Conservation (phyloP, 2,888 invertebrate species). For the Bugulina stolonifera region DNA sequence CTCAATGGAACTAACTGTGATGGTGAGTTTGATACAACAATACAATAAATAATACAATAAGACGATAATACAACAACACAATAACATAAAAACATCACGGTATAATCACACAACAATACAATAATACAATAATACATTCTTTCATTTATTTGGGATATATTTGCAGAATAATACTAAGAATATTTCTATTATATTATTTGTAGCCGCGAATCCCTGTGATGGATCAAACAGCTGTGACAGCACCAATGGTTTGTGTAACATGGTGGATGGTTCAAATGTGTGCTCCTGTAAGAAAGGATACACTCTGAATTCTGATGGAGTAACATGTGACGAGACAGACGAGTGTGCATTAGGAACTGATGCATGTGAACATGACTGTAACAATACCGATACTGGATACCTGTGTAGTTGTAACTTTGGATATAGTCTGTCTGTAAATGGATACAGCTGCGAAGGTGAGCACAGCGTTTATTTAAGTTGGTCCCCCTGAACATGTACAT, state of each 20-base stretch:
- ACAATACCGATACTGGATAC: conserved; percentile 18
- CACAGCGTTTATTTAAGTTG: no score
- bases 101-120: no score
- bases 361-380: neutral
- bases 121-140: no score
- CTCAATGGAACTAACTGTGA: conserved; percentile 15
- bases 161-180: no score
- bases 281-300: conserved; percentile 20
- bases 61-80: no score
- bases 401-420: neutral
- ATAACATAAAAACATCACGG: no score
- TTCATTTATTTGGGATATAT: no score
- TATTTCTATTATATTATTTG: neutral
- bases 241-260: conserved; percentile 4
- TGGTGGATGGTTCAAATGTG: neutral
- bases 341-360: conserved; percentile 6
- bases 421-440: neutral
- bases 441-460: neutral
- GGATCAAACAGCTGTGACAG: neutral
- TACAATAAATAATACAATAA: no score
- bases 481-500: no score
- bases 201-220: neutral
- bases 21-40: conserved; percentile 16
- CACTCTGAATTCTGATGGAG: conserved; percentile 14
- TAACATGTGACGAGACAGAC: conserved; percentile 17